Conservation (phyloP, 2,797 vertebrate genomes). For the Urocyon cinereoargenteus region DNA sequence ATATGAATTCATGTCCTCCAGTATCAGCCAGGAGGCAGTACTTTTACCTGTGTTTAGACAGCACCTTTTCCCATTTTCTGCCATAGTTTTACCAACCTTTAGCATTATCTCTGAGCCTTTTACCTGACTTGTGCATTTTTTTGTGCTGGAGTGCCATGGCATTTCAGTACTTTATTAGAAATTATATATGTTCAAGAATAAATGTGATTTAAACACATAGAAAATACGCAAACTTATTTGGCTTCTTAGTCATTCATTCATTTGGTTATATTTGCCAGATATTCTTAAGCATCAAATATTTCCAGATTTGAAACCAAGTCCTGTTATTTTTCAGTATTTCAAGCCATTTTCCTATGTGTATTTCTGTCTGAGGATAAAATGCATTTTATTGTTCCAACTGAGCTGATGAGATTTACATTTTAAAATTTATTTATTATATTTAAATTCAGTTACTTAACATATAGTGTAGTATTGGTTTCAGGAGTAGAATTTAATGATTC, state of each 20-base stretch:
- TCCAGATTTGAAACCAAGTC: neutral
- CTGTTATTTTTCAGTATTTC: neutral
- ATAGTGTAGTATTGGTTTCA: neutral
- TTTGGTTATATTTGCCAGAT: neutral
- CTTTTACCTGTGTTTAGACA: neutral
- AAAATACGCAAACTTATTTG: neutral
- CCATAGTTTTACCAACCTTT: neutral
- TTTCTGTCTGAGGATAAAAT: neutral
- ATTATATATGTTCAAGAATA: neutral
- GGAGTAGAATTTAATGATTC: neutral
- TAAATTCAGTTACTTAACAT: neutral
- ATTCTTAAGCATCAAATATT: neutral
- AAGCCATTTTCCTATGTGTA: neutral
- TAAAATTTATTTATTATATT: neutral
- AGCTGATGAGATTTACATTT: neutral
- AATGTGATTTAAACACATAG: neutral
- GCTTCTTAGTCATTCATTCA: neutral
- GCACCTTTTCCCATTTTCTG: neutral
- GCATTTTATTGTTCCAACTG: neutral
- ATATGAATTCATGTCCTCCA: neutral
- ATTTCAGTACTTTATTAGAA: constrained; percentile 11
- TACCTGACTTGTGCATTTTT: neutral
- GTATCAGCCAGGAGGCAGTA: neutral
- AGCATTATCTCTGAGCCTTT: constrained; percentile 17
- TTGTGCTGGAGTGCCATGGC: neutral